Percentiles rank a stretch among this genome's conserved stretches.
Evolutionary conservation across 2,797 vertebrate genomes (phyloP).

Genomic region (Gymnoscopelus braueri): DNA sequence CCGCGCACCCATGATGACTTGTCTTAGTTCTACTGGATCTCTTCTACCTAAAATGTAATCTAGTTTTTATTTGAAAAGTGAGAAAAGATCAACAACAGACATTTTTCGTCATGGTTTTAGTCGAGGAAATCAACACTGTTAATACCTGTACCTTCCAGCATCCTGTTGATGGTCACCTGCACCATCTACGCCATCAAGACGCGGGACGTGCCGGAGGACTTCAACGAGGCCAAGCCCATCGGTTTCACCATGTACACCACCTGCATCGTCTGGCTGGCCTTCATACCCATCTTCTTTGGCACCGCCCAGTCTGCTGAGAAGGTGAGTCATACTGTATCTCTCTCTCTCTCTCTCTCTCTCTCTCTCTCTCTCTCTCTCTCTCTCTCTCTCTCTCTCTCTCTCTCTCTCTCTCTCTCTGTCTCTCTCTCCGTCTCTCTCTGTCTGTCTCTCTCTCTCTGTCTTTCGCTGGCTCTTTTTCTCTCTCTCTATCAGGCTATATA

Average conservation of each 20-base stretch:
- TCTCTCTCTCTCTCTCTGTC: constrained; percentile 14
- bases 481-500: constrained; percentile 29
- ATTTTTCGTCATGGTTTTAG: too few relatives aligned
- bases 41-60: too few relatives aligned
- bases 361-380: neutral
- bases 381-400: constrained; percentile 46
- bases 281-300: constrained; percentile 99
- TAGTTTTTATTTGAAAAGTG: too few relatives aligned
- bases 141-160: constrained; percentile 75
- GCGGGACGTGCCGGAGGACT: constrained; percentile 98
- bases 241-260: constrained; percentile 99
- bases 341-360: constrained; percentile 15
- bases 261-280: constrained; percentile 99
- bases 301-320: constrained; percentile 99
- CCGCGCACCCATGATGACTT: too few relatives aligned
- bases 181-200: constrained; percentile 99
- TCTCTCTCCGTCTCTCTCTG: neutral
- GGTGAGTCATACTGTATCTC: constrained; percentile 83
- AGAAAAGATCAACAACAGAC: too few relatives aligned
- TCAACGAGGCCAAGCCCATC: constrained; percentile 99
- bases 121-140: too few relatives aligned
- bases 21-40: too few relatives aligned
- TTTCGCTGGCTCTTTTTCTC: constrained; percentile 43
- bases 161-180: constrained; percentile 98
- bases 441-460: neutral